Base-by-base conservation (phyloP, 2,113 vertebrate species). In the Mionectes macconnelli region DNA sequence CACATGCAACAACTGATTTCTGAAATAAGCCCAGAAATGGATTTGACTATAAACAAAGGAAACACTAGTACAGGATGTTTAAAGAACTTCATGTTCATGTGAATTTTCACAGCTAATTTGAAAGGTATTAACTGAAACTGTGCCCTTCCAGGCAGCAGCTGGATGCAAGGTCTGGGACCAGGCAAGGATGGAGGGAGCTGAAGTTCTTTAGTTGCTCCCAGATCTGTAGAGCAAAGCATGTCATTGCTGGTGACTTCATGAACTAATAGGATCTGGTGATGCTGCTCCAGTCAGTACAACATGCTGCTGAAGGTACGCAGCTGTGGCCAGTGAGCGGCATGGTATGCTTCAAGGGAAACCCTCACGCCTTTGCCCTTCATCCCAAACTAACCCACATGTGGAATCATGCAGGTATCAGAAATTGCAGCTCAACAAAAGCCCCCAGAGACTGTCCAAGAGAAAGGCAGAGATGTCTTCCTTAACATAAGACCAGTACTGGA, bases 401-500 rank as follows among this genome's bases (percentile, higher is more conserved):
- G n/a, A 33, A 74, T 69, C 37, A 52, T 23, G 9, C 24, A 66
- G n/a, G 14, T 62, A 12, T 66, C 8, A 45, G 60, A 62, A 74
- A 66, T 0, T 0, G 0, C 14, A 91, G 22, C 13, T 62, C 66
- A 70, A 19, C 18, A 49, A 63, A 23, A 67, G 19, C 15, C 18
- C 25, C 17, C 20, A 44, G 42, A 76, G 33, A 17, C 0, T 53
- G 20, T 31, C 17, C 28, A 9, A 31, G 35, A 94, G 39, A 37
- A 90, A 63, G 39, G 64, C 11, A 21, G 28, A 83, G 30, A 18
- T 31, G 30, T 35, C 39, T 84, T 69, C 37, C 35, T 40, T 42
- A 8, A 6, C 28, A 21, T 10, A 86, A 44, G 44, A n/a, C 16
- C 1, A 4, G 27, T 12, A 80, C 23, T 0, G 0, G 37, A 60